phyloP scores from a whole-genome alignment of 2,888 invertebrate genomes.

The Scrobipalpa costella region DNA sequence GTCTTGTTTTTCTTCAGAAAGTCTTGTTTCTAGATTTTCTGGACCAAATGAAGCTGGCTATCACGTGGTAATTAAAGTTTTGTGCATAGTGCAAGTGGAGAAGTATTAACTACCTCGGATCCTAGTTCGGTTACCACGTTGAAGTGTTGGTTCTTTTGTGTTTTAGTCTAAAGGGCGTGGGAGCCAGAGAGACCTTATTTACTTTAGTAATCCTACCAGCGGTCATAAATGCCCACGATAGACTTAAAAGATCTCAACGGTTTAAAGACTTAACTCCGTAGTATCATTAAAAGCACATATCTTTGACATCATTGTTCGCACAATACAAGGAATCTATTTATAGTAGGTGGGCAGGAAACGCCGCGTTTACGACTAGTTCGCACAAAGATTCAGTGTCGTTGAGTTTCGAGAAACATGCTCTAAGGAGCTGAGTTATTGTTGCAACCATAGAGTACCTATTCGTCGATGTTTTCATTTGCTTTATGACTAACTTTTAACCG shows the following conservation, averaged over 20 bases:
- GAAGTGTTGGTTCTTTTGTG: neutral
- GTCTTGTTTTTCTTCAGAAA: no score
- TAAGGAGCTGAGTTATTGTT: conserved; percentile 1
- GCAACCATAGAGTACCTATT: neutral
- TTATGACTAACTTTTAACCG: neutral
- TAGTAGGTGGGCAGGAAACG: conserved; percentile 18
- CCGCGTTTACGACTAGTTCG: conserved; percentile 12
- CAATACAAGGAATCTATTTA: conserved; percentile 18
- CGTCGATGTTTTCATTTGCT: neutral
- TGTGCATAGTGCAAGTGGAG: no score
- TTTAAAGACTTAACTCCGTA: conserved; percentile 4
- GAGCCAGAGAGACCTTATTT: no score
- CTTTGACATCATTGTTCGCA: conserved; percentile 6
- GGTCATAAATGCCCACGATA: no score
- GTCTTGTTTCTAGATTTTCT: no score
- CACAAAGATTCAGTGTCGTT: conserved; percentile 19
- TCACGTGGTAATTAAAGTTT: no score
- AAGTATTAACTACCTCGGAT: no score
- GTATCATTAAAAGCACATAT: conserved; percentile 12
- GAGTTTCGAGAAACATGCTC: conserved; percentile 9
- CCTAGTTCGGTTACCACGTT: no score
- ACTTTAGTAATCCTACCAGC: no score
- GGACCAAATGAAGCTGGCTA: no score
- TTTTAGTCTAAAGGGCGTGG: no score
- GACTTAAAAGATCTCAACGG: neutral